Conservation (phyloP, 1,140 invertebrate species). For the Yoshiicerus persimilis region DNA sequence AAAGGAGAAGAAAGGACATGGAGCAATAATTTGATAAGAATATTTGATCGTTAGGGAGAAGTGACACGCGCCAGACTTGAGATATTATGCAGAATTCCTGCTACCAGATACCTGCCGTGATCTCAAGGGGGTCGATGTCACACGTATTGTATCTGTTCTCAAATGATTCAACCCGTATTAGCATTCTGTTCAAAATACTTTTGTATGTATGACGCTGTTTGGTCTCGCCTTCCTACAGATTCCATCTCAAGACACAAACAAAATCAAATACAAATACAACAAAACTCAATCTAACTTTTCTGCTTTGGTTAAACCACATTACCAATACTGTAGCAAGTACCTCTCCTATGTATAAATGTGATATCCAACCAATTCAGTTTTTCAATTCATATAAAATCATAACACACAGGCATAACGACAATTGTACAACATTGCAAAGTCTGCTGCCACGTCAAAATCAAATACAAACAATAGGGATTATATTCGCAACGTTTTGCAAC, state of each 20-base stretch:
- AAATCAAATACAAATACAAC: background rate
- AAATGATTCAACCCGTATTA: constrained; percentile 4
- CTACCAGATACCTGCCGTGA: constrained; percentile 43
- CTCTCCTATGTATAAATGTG: background rate
- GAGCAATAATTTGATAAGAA: constrained; percentile 44
- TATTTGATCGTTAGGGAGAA: constrained; percentile 37
- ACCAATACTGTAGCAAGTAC: background rate
- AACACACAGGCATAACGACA: background rate
- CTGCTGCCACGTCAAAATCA: background rate
- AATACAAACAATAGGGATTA: background rate
- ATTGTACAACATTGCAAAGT: background rate
- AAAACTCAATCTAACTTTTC: background rate
- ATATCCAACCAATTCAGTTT: background rate
- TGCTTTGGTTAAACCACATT: background rate
- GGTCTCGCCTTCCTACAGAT: background rate
- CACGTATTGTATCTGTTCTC: constrained; percentile 23
- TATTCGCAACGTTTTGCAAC: background rate
- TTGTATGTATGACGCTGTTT: background rate
- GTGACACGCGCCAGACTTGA: constrained; percentile 42
- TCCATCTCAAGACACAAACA: background rate
- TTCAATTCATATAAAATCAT: background rate
- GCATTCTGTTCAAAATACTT: background rate
- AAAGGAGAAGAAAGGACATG: constrained; percentile 11
- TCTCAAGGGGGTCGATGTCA: constrained; percentile 47
- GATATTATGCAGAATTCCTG: constrained; percentile 45